phyloP scores from a whole-genome alignment of 2,797 vertebrate species.

The Sternotherus odoratus region DNA sequence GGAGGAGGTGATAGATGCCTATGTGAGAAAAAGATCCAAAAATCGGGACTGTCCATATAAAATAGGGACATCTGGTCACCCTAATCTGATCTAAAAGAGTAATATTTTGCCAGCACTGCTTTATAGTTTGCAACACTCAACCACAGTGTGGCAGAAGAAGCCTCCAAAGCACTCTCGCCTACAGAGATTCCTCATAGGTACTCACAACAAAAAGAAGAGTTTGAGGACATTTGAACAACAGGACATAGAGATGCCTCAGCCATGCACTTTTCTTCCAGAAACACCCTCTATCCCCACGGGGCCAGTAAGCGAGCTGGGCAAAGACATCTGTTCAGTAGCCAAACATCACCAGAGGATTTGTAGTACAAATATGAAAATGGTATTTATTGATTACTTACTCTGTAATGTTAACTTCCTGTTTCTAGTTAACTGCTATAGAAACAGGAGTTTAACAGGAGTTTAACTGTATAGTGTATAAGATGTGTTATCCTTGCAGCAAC shows the following conservation, averaged over 20 bases:
- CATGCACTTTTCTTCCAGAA: background rate
- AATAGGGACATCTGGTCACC: too few species aligned
- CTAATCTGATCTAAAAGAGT: background rate
- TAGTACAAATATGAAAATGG: too few species aligned
- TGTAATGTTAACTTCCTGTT: too few species aligned
- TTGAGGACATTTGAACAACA: background rate
- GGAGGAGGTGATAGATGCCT: too few species aligned
- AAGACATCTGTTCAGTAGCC: background rate
- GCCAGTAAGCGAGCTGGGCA: rapidly evolving
- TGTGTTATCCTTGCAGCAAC: too few species aligned
- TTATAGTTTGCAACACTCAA: background rate
- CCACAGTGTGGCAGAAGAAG: background rate
- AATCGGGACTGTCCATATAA: too few species aligned
- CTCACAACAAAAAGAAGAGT: background rate
- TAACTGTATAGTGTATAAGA: too few species aligned
- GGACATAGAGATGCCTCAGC: background rate
- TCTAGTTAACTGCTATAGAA: too few species aligned
- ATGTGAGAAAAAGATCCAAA: too few species aligned
- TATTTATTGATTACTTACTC: too few species aligned
- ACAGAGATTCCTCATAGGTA: background rate
- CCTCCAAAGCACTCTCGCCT: background rate
- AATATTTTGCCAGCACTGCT: background rate
- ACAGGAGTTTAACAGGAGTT: too few species aligned
- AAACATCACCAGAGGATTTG: background rate
- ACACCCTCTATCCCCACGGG: background rate